Evolutionary conservation across 2,888 invertebrate species (phyloP), one percentile per base, ranked within the genome.

Genomic region (Flexamia atlantica): DNA sequence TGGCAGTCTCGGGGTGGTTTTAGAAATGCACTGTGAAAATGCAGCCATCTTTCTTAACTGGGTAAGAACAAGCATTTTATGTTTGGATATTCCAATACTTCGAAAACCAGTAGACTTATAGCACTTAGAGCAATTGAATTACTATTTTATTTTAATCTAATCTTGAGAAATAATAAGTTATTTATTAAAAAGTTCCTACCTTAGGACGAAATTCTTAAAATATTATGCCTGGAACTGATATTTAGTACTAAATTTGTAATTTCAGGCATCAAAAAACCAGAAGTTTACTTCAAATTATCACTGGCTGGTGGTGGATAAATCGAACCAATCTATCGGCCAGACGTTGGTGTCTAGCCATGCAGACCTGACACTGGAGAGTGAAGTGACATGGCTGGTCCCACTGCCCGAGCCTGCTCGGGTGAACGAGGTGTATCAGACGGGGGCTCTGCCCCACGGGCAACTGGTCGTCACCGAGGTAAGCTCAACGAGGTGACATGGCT

Each of bases 351-450:
- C 60, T 50, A 28, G 50, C 28, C 12, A 36, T 23, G 25, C 81
- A 10, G 12, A 32, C 12, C 32, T 83, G 20, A 50, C 28, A 25
- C 23, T 83, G 32, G 83, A 81, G 32, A 83, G 50, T 70, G 83
- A 83, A 70, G 36, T 83, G 7, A 80, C 64, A 28, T 57, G 74
- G 46, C 53, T 83, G 36, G 76, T 50, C 28, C 20, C 32, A 32
- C 4, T 14, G 5, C 36, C 36, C 7, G 72, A 40, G 20, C 50
- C 3, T 20, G 53, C 50, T 9, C 3, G 36, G 17, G 23, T 83
- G 14, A 80, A 50, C 25, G 83, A 83, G 30, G 30, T 83, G 32
- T 83, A 83, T 20, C 83, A 83, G 50, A 83, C 83, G 0, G 83
- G 74, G n/a, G 30, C 68, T 10, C 70, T 68, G 4, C 83, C 83